Base-by-base conservation (phyloP, 2,797 vertebrate genomes). In the Staurois parvus region DNA sequence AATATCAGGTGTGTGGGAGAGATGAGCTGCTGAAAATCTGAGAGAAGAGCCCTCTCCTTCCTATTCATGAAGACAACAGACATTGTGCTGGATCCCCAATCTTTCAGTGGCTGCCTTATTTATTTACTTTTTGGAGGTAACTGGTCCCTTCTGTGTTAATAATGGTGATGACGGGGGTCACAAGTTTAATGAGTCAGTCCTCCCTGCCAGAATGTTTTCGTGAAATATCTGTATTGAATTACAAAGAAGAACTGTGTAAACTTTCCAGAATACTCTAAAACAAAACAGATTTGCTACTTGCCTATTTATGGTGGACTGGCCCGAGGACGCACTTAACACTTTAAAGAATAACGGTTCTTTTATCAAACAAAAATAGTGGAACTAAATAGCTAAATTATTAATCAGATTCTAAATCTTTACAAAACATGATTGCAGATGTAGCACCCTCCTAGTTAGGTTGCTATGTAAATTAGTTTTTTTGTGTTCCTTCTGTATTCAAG, bases 11-110 rank as follows among this genome's bases (percentile, higher is more conserved):
- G 64, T 70, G 79, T 82, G 48, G 74, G 67, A 72, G 79, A 72
- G 85, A 86, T 48, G 40, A 82, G 85, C 45, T 78, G 85, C 83
- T 86, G 85, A 83, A 77, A 86, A 81, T 77, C 26, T 42, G 45
- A 70, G 40, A 70, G 78, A 75, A 76, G 79, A 76, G 29, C 68
- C 52, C 66, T 76, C 34, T 82, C 29, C 48, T 17, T 82, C 73
- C 79, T 73, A 81, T 82, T 83, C 48, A 83, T 48, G 74, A 17
- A 70, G 45, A 29, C 52, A 80, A 87, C 56, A 83, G 80, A 83
- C 59, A 79, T 78, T 82, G 80, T 72, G 42, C 19, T 28, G 40
- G 68, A 68, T 68, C 28, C 26, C 67, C 24, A 29, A 9, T 29
- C 15, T 69, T 48, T 78, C 11, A 87, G 74, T 83, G 66, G 24